phyloP scores from a whole-genome alignment of 2,888 invertebrate genomes.

The Smittia sp. region DNA sequence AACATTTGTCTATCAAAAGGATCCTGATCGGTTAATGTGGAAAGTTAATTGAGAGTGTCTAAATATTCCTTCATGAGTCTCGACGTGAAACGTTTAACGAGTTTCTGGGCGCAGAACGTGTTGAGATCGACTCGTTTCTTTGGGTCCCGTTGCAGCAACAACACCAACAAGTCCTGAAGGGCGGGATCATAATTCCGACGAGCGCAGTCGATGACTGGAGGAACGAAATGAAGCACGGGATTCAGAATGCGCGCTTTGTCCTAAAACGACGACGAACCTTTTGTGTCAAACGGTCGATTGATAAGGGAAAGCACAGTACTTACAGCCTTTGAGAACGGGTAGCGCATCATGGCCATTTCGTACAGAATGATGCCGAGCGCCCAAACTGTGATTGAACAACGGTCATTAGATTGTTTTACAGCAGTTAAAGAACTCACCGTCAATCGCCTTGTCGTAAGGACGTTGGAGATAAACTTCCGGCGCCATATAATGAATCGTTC shows the following conservation, averaged over 20 bases:
- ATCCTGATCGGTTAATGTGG: neutral
- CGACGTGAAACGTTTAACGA: neutral
- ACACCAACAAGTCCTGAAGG: neutral
- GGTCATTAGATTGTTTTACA: neutral
- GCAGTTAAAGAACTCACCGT: conserved; percentile 46
- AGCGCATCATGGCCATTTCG: conserved; percentile 54
- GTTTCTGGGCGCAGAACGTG: neutral
- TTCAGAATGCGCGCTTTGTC: conserved; percentile 19
- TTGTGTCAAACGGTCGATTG: neutral
- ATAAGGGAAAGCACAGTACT: neutral
- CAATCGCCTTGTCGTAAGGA: conserved; percentile 63
- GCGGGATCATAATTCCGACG: neutral
- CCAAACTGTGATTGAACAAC: conserved; percentile 57
- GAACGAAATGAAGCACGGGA: neutral
- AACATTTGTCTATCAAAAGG: too few relatives aligned
- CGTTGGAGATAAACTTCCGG: conserved; percentile 63
- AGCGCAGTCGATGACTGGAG: conserved; percentile 4
- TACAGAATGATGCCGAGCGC: conserved; percentile 64
- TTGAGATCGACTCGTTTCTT: neutral
- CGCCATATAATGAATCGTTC: conserved; percentile 67
- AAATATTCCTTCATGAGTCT: too few relatives aligned
- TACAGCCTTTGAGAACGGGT: conserved; percentile 42
- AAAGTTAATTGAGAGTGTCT: too few relatives aligned
- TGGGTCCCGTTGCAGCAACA: conserved; percentile 26
- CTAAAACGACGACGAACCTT: neutral